Conservation (phyloP, 2,797 vertebrate species). For the Tokudaia muenninki region DNA sequence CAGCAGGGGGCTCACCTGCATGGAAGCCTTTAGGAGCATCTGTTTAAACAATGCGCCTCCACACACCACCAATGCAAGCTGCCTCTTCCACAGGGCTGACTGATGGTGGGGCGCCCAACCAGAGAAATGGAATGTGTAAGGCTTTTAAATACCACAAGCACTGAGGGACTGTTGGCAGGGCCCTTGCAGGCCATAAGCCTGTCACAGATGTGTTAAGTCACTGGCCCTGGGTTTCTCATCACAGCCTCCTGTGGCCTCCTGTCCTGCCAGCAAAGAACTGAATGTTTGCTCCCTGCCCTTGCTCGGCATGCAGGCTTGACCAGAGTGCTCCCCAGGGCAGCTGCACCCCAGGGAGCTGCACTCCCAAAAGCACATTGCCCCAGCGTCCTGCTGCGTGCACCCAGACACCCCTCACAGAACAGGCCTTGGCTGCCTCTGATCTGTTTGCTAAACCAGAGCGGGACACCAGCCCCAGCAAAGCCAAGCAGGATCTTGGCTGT, state of each 20-base stretch:
- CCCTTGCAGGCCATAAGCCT: constrained; percentile 64
- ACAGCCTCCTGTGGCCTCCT: constrained; percentile 16
- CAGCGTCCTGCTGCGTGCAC: fast-evolving
- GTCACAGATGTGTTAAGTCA: constrained; percentile 41
- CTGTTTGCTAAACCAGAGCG: neutral
- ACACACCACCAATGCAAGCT: neutral
- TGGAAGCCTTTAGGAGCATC: neutral
- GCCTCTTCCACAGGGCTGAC: constrained; percentile 15
- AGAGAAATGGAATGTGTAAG: neutral
- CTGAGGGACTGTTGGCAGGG: constrained; percentile 59
- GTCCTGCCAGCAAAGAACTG: constrained; percentile 60
- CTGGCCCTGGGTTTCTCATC: constrained; percentile 59
- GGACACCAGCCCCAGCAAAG: neutral
- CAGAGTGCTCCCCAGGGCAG: constrained; percentile 22
- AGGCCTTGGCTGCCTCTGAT: neutral
- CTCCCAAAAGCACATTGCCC: neutral
- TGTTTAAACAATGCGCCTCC: fast-evolving
- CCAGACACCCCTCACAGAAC: neutral
- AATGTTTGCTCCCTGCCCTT: neutral
- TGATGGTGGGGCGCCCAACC: neutral
- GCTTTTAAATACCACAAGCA: constrained; percentile 54
- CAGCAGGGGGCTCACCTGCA: neutral
- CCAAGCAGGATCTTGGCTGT: neutral
- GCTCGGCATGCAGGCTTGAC: neutral
- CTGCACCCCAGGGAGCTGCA: neutral